Evolutionary conservation across 2,888 invertebrate genomes (phyloP).

Genomic region (Drosophila putrida): DNA sequence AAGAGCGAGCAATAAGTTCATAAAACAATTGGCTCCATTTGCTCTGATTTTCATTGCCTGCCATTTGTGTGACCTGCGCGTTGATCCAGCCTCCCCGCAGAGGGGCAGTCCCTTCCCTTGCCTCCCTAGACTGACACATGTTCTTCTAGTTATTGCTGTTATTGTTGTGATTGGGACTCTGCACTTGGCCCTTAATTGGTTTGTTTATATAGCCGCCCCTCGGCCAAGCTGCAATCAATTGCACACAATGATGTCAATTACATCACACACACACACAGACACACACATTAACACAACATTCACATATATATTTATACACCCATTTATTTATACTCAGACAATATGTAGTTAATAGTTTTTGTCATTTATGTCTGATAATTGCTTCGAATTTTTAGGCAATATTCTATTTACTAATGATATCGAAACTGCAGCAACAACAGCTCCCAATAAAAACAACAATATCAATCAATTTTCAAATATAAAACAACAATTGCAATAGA

Average conservation of each 20-base stretch:
- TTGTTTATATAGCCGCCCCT: slow-evolving; percentile 75
- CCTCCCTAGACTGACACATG: slow-evolving; percentile 41
- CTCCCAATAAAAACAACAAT: neutral
- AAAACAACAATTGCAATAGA: slow-evolving; percentile 1
- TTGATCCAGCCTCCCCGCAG: slow-evolving; percentile 40
- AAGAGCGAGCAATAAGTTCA: slow-evolving; percentile 76
- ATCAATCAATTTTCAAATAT: slow-evolving; percentile 3
- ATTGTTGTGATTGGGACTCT: slow-evolving; percentile 49
- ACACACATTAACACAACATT: slow-evolving; percentile 16
- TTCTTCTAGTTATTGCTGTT: slow-evolving; percentile 29
- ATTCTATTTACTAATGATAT: slow-evolving; percentile 74
- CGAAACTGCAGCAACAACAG: slow-evolving; percentile 48
- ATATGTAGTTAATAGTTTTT: slow-evolving; percentile 74
- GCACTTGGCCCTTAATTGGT: slow-evolving; percentile 74
- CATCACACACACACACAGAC: slow-evolving; percentile 34
- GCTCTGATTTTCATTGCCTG: slow-evolving; percentile 78
- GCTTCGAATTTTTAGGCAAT: slow-evolving; percentile 77
- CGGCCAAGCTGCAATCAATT: slow-evolving; percentile 76
- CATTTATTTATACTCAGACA: slow-evolving; percentile 7
- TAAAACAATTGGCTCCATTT: slow-evolving; percentile 80
- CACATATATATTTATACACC: slow-evolving; percentile 14
- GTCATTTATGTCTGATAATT: slow-evolving; percentile 73
- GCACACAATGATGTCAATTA: slow-evolving; percentile 77
- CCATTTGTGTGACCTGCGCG: slow-evolving; percentile 70
- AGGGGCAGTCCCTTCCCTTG: neutral